Percentiles rank a stretch among this genome's conserved stretches.
Evolutionary conservation across 2,888 invertebrate genomes (phyloP).

Genomic region (Megamerina dolium): DNA sequence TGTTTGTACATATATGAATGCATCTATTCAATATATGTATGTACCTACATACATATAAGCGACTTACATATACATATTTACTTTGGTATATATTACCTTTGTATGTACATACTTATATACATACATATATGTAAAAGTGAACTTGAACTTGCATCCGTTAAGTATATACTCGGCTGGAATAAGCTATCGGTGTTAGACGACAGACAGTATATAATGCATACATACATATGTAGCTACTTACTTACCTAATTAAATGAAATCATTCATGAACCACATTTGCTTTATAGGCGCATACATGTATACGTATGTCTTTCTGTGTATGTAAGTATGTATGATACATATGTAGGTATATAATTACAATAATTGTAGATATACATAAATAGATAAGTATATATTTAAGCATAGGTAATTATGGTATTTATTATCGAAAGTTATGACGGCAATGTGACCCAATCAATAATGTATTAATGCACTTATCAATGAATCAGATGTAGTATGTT

Average conservation of each 20-base stretch:
- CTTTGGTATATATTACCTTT: too few relatives aligned
- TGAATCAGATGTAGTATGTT: too few relatives aligned
- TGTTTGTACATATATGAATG: not conserved
- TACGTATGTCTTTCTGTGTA: not conserved
- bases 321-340: not conserved
- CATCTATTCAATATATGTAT: not conserved
- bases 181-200: not conserved
- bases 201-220: conserved; percentile 3
- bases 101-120: not conserved
- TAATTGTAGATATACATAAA: not conserved
- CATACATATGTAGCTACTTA: not conserved
- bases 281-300: not conserved
- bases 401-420: too few relatives aligned
- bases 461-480: too few relatives aligned
- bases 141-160: conserved; percentile 11
- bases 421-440: too few relatives aligned
- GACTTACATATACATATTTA: too few relatives aligned
- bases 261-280: conserved; percentile 14
- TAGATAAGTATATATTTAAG: not conserved
- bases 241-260: conserved; percentile 14
- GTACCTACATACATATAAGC: not conserved
- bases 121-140: conserved; percentile 2
- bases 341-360: not conserved
- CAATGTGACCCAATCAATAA: too few relatives aligned
- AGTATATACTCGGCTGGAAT: not conserved